phyloP scores from a whole-genome alignment of 2,888 invertebrate genomes.

The Atherix ibis region DNA sequence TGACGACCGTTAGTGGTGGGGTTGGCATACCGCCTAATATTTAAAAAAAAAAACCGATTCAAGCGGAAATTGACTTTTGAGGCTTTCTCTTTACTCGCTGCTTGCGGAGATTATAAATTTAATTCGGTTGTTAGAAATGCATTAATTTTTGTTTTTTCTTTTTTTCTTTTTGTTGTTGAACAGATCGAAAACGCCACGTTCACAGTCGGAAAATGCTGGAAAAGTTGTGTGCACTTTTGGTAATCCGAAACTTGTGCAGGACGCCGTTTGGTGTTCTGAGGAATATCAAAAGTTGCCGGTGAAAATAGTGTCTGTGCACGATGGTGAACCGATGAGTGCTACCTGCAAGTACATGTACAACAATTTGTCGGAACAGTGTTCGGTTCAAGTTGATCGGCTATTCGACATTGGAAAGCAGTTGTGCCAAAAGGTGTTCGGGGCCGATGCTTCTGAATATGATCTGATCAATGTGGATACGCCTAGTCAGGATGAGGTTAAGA shows the following conservation, averaged over 20 bases:
- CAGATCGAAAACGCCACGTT: slow-evolving; percentile 19
- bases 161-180: too few relatives aligned
- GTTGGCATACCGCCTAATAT: too few relatives aligned
- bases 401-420: slow-evolving; percentile 24
- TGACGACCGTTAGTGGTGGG: too few relatives aligned
- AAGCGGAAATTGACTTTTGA: too few relatives aligned
- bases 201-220: slow-evolving; percentile 33
- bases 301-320: slow-evolving; percentile 34
- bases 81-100: too few relatives aligned
- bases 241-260: slow-evolving; percentile 35
- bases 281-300: slow-evolving; percentile 25
- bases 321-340: slow-evolving; percentile 28
- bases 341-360: slow-evolving; percentile 34
- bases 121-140: too few relatives aligned
- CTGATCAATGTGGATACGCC: slow-evolving; percentile 24
- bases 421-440: slow-evolving; percentile 23
- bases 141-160: too few relatives aligned
- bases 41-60: too few relatives aligned
- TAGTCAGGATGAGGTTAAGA: slow-evolving; percentile 23
- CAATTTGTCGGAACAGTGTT: slow-evolving; percentile 22
- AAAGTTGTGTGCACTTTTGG: slow-evolving; percentile 45
- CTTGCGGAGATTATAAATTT: too few relatives aligned
- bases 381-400: slow-evolving; percentile 24
- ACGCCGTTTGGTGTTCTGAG: slow-evolving; percentile 22
- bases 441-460: slow-evolving; percentile 20